Base-by-base conservation (phyloP, 1,140 invertebrate species). In the Drosophila ficusphila region DNA sequence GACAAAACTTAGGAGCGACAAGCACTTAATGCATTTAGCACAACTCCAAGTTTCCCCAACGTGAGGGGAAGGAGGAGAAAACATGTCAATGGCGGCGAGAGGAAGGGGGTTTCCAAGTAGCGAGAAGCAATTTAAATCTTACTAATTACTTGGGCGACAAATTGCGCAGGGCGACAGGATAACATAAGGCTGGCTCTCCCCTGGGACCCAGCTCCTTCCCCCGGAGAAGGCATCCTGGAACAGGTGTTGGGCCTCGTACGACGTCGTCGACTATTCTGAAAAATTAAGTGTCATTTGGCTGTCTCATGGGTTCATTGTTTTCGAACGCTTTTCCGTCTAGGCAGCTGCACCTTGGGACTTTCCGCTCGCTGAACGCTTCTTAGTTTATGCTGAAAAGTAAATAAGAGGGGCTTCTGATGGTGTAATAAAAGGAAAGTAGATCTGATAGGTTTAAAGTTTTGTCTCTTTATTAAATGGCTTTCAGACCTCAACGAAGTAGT, bases 81-180 rank as follows among this genome's bases (percentile, higher is more conserved):
- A 36, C n/a, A 29, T 21, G 19, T 31, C 19, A 42, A 52, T 12
- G 23, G 47, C 6, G 41, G 29, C 19, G 29, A 39, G 47, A 18
- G 11, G 14, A 23, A 54, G 34, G 21, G 11, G 21, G 4, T 31
- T 54, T 14, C 29, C 34, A 38, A 53, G 75, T 48, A 76, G 65
- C 61, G 69, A 68, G 76, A 90, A 83, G 77, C 77, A 89, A 89
- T 90, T 90, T 90, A 90, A 90, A 90, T 90, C 89, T 90, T 86
- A 83, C 89, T 90, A 90, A 90, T 90, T 90, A 90, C 89, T 89
- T 79, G 67, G 75, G 89, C 90, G 89, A 90, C 89, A 90, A 90
- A 90, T 90, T 90, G 82, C 85, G 60, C 73, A 49, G 49, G 31
- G 38, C 48, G 61, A 62, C 38, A 51, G 56, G 34, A 73, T 51